These are phyloP conservation scores for Rhabdomys dilectus DNA, from an alignment of 2,113 vertebrate species.

Conservation along the genomic window DNA sequence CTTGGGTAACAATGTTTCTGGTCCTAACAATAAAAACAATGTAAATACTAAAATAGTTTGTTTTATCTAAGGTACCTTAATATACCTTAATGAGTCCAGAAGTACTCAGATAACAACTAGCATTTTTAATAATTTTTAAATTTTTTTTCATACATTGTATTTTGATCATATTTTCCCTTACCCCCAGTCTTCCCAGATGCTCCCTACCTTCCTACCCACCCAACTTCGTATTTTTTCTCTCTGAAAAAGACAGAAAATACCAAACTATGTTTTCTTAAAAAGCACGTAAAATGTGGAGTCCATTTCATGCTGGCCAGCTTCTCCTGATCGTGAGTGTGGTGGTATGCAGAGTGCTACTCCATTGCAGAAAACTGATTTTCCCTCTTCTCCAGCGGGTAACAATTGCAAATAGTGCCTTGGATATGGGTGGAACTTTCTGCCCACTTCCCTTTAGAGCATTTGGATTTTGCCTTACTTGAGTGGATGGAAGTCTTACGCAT, in stretches of 20 bases:
- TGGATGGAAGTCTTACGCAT: background rate
- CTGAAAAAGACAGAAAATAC: background rate
- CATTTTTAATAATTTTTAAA: background rate
- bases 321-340: background rate
- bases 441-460: background rate
- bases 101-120: background rate
- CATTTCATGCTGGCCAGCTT: background rate
- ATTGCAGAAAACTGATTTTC: background rate
- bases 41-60: background rate
- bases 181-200: background rate
- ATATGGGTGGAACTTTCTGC: background rate
- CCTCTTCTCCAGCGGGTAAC: background rate
- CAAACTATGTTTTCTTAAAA: background rate
- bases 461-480: background rate
- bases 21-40: background rate
- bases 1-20: background rate
- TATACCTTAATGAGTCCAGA: background rate
- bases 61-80: conserved; percentile 42
- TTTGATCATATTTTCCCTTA: background rate
- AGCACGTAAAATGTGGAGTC: background rate
- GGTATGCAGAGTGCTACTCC: too few species aligned
- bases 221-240: background rate
- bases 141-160: background rate
- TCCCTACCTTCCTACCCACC: background rate
- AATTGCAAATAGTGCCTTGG: background rate